Evolutionary conservation across 2,113 vertebrate genomes (phyloP), one percentile per base, ranked within the genome.

Genomic region (Ceyx margarethae): DNA sequence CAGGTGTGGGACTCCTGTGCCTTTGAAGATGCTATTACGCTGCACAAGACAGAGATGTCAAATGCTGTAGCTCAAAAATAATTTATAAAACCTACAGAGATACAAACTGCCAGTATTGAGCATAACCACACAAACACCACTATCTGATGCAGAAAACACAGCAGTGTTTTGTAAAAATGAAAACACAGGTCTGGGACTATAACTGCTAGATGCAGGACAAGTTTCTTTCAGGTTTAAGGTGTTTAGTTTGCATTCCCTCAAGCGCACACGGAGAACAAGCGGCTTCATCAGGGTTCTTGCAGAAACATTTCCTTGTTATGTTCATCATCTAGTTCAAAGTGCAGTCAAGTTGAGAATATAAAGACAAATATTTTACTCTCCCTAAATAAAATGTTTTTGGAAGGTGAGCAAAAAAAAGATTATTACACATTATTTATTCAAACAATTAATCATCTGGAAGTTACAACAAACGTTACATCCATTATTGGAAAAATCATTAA

Each of bases 11-110:
- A 79, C 43, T 87, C 73, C 56, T 33, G 45, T n/a, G 79, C 83
- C 96, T 96, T 97, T 97, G 94, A 93, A 95, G 95, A 94, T 92
- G 42, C 75, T 93, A 80, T 84, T 94, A 69, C 42, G 78, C 88
- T 66, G 56, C 81, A 74, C 16, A 65, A 91, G 86, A 91, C 85
- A 84, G 68, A 81, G 43, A 68, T 60, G 87, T 87, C 95, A 92
- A 88, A 92, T 15, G n/a, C 64, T 62, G 71, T 4, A 87, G 43
- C 66, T 82, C 67, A 58, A 45, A 90, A 92, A 65, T 26, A 83
- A 68, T 65, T 66, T 33, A 76, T 11, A 89, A 78, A 87, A 19
- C 10, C 51, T 33, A 51, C 3, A 2, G 79, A 87, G 90, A 76
- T 72, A 60, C 51, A 60, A 85, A 26, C 35, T 71, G 79, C 71